These are phyloP conservation scores for Lasioglossum figueresi DNA, from an alignment of 2,888 invertebrate species.

Conservation along the genomic window DNA sequence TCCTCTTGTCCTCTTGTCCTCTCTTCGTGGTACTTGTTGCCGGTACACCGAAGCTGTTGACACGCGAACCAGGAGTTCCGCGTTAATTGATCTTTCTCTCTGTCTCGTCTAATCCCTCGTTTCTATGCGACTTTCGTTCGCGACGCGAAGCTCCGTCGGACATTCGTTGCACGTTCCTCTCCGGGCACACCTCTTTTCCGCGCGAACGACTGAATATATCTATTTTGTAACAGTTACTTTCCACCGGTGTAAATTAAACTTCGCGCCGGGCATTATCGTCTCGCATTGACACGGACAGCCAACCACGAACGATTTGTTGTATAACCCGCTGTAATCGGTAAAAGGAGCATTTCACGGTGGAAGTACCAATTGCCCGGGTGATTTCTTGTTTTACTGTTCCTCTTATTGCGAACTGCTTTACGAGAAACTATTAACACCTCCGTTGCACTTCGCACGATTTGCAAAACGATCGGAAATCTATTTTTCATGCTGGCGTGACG, in stretches of 20 bases:
- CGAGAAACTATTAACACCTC: neutral
- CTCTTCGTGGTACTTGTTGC: neutral
- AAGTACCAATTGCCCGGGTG: neutral
- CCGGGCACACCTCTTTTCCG: slow-evolving; percentile 14
- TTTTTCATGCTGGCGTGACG: neutral
- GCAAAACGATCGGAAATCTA: neutral
- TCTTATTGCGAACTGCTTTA: neutral
- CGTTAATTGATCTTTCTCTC: slow-evolving; percentile 46
- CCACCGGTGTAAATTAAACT: neutral
- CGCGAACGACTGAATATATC: neutral
- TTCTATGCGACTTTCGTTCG: neutral
- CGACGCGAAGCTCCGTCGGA: neutral
- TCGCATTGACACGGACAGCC: slow-evolving; percentile 1
- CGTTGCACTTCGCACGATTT: neutral
- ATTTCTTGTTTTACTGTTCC: neutral
- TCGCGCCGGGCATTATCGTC: slow-evolving; percentile 4
- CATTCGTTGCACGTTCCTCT: slow-evolving; percentile 3
- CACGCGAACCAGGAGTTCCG: slow-evolving; percentile 7
- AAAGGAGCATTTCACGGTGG: neutral
- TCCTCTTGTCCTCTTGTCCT: neutral
- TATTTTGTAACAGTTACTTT: neutral
- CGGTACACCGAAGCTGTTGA: neutral
- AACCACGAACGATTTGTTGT: neutral
- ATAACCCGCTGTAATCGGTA: neutral
- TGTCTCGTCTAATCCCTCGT: slow-evolving; percentile 31